Evolutionary conservation across 2,797 vertebrate species (phyloP), one percentile per base, ranked within the genome.

Genomic region (Meda fulgida): DNA sequence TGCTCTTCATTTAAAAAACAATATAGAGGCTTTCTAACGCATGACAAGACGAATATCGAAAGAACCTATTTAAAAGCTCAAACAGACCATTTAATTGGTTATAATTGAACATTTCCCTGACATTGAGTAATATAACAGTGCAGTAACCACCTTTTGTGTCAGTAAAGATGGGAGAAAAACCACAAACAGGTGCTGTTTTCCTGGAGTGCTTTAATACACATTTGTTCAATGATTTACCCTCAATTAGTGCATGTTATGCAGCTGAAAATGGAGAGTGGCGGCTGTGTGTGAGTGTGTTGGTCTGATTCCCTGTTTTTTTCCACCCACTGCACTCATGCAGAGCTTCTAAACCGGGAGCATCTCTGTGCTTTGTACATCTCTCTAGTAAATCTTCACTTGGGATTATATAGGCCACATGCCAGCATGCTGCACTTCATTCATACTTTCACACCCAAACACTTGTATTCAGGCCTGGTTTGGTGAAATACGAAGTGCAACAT

Each of bases 271-370:
- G 21, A 80, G 75, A 21, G 38, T 73, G 43, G 58, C 46, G 1
- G 14, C 31, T 53, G 31, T 36, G 67, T 70, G 14, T 16, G 18
- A n/a, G n/a, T 8, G 34, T 26, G 70, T 40, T 48, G 40, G 40
- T 73, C 16, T 34, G 46, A 53, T 26, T 73, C 38, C 29, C 3
- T 38, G 9, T 40, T 83, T 83, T 53, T 36, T 82, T 77, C 65
- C 84, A 83, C 83, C 79, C 55, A 71, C 82, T 81, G 70, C 11
- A 31, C 82, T 83, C 78, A 40, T 72, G n/a, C 75, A 60, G 51
- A 70, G 36, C 55, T 31, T 76, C 72, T 21, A 55, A 82, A 81
- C 21, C 2, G 9, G 2, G 67, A 60, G 19, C 34, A 23, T 48
- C 34, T 48, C 31, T 65, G 7, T 29, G 26, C 60, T 65, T 31